phyloP scores from a whole-genome alignment of 2,797 vertebrate genomes.

The Microcaecilia unicolor region DNA sequence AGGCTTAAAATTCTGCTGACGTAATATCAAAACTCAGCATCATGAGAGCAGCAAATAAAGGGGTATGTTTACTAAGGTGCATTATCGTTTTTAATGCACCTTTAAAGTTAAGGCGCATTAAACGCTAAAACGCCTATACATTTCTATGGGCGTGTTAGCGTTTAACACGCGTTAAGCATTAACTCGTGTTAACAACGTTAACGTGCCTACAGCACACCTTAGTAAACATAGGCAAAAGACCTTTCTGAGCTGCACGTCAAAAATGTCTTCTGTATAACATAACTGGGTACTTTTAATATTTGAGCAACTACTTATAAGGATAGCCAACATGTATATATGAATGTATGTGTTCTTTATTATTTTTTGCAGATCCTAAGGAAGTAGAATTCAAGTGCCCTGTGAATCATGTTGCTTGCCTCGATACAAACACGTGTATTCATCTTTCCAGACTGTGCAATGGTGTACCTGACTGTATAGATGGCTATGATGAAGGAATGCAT shows the following conservation, averaged over 20 bases:
- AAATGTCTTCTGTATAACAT: not conserved
- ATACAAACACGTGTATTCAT: slow-evolving; percentile 81
- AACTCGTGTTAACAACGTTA: too few relatives aligned
- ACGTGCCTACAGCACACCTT: too few relatives aligned
- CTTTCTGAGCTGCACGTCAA: not conserved
- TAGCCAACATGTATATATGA: not conserved
- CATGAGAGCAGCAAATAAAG: not conserved
- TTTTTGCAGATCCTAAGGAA: slow-evolving; percentile 67
- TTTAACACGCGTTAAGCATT: too few relatives aligned
- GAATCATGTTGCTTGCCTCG: slow-evolving; percentile 81
- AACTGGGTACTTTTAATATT: too few relatives aligned
- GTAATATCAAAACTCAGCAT: too few relatives aligned
- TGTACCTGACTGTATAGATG: slow-evolving; percentile 78
- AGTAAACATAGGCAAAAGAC: too few relatives aligned
- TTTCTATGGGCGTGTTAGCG: too few relatives aligned
- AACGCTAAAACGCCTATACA: too few relatives aligned
- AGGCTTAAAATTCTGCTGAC: not conserved
- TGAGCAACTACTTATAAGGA: not conserved
- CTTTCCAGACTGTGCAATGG: slow-evolving; percentile 90
- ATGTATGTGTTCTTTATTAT: not conserved
- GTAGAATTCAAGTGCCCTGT: slow-evolving; percentile 71
- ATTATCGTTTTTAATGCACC: too few relatives aligned
- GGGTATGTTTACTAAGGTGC: too few relatives aligned
- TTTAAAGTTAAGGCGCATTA: too few relatives aligned
- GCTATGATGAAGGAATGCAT: slow-evolving; percentile 85